Evolutionary conservation across 2,113 vertebrate species (phyloP).

Genomic region (Datnioides undecimradiatus): DNA sequence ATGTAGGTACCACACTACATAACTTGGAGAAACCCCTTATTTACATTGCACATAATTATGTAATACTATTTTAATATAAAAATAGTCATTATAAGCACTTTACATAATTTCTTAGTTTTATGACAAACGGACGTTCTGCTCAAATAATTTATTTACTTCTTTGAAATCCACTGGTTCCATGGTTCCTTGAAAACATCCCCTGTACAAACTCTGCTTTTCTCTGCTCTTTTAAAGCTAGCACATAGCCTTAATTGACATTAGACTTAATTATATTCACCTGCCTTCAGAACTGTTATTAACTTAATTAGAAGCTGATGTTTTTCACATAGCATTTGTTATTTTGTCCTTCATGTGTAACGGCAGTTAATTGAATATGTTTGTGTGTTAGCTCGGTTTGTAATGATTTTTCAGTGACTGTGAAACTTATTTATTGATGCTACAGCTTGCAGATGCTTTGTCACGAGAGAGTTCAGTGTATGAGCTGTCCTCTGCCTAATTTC

Average conservation of each 20-base stretch:
- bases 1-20: too few species aligned
- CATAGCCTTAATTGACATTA: neutral
- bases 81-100: too few species aligned
- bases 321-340: neutral
- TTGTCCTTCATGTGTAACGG: neutral
- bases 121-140: neutral
- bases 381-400: neutral
- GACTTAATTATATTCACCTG: neutral
- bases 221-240: neutral
- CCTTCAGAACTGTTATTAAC: neutral
- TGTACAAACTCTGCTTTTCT: neutral
- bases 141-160: neutral
- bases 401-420: neutral
- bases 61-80: too few species aligned
- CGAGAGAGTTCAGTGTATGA: neutral
- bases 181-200: neutral
- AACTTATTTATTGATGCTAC: conserved; percentile 14
- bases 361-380: neutral
- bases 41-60: too few species aligned
- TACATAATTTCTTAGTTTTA: too few species aligned
- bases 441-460: neutral
- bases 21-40: too few species aligned
- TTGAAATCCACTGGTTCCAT: neutral
- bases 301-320: neutral
- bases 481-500: conserved; percentile 26